Evolutionary conservation across 2,113 vertebrate genomes (phyloP).

Genomic region (Uria lomvia): DNA sequence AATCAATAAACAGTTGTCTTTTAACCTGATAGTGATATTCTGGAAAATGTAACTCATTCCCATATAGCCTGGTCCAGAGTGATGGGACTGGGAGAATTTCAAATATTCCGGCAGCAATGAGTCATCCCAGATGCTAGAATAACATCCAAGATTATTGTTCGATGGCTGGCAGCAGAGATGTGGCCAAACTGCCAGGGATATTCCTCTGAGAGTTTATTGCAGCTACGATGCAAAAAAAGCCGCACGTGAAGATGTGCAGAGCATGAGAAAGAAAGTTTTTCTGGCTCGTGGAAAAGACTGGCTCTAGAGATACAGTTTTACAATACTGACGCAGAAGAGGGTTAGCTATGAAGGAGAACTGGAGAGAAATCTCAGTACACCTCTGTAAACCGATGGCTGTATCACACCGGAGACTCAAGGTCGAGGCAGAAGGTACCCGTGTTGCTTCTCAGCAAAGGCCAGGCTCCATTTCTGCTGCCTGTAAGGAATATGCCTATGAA

Average conservation of each 20-base stretch:
- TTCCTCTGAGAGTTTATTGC: neutral
- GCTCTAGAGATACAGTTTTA: neutral
- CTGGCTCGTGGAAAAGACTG: neutral
- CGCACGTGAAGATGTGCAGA: rapidly evolving
- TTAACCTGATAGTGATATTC: neutral
- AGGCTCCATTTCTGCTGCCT: neutral
- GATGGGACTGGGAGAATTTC: neutral
- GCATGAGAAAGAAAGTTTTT: neutral
- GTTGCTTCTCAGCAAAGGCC: neutral
- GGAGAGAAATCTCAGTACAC: neutral
- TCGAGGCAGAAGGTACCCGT: neutral
- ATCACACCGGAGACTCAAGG: neutral
- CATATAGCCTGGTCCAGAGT: neutral
- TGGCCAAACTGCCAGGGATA: neutral
- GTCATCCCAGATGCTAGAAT: neutral
- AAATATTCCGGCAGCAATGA: neutral
- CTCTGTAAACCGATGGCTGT: neutral
- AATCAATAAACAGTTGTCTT: neutral
- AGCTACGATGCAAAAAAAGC: neutral
- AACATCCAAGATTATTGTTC: neutral
- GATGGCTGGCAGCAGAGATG: neutral
- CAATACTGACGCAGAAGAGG: neutral
- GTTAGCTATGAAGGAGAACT: neutral
- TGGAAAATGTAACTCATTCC: neutral
- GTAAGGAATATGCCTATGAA: neutral